Evolutionary conservation across 1,140 invertebrate genomes (phyloP), one percentile per base, ranked within the genome.

Genomic region (Drosophila punjabiensis): DNA sequence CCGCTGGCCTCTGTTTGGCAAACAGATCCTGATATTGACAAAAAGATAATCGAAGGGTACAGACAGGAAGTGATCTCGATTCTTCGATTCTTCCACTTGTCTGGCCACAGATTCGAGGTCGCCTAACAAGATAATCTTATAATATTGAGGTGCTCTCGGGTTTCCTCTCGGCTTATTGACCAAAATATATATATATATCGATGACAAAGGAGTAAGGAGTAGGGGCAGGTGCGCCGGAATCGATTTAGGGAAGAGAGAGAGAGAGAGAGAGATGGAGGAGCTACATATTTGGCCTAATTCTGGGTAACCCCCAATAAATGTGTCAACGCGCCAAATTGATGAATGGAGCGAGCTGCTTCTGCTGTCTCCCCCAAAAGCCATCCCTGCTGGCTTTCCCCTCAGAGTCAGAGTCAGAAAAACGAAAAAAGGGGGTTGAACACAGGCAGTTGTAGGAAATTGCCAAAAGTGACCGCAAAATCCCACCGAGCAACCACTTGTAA

Each of bases 291-390:
- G 32, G 20, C 50, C 47, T 87, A 87, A 86, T 82, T 88, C 64
- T 32, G 28, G 55, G 14, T 35, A 37, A 41, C 76, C 81, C 56
- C 61, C 84, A 77, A 87, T 81, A 87, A 87, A 88, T 87, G 84
- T 87, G 83, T 87, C 83, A 87, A 69, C 79, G 83, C 76, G 35
- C 69, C 79, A 82, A 88, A 87, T 82, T 87, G 84, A 87, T 87
- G 71, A 84, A 84, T 83, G 71, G 28, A 55, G 30, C 56, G n/a
- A 55, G 35, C 48, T 28, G 2, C 18, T 9, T 24, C 24, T n/a
- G 6, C 33, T 30, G 10, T 20, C 14, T 30, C 10, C 14, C 59
- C 67, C 41, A 62, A 66, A 67, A 63, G 45, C 32, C 58, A 79
- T 56, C 56, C 37, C 65, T 78, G 41, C 64, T 62, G 58, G 39